phyloP scores from a whole-genome alignment of 1,140 invertebrate species.

The Scaptodrosophila lebanonensis region DNA sequence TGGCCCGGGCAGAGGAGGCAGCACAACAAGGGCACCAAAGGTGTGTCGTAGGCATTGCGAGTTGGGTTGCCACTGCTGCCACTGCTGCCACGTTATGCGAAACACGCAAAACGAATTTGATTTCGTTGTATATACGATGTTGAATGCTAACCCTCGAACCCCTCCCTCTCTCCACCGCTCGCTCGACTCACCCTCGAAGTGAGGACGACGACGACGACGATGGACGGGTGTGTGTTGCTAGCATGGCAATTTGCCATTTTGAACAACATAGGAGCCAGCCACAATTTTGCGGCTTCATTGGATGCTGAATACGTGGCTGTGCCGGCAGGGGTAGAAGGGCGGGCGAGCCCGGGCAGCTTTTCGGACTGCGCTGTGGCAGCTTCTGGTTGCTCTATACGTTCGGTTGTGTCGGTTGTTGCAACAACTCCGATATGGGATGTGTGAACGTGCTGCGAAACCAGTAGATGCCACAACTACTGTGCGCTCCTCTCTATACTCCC shows the following conservation, averaged over 20 bases:
- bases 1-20: background rate
- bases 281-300: conserved; percentile 72
- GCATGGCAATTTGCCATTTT: conserved; percentile 74
- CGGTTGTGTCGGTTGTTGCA: no score
- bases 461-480: no score
- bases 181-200: conserved; percentile 7
- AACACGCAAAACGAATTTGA: conserved; percentile 72
- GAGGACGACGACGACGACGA: no score
- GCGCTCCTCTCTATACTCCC: no score
- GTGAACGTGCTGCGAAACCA: no score
- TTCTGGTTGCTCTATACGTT: no score
- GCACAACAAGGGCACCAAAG: background rate
- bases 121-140: conserved; percentile 39
- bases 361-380: no score
- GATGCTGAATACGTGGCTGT: conserved; percentile 29
- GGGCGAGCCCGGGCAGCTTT: no score
- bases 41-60: background rate
- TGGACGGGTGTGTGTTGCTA: conserved; percentile 25
- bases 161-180: conserved; percentile 5
- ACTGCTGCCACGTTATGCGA: conserved; percentile 67
- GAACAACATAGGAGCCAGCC: conserved; percentile 55
- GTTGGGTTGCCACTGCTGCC: no score
- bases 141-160: conserved; percentile 19
- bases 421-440: no score
- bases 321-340: background rate